These are phyloP conservation scores for Volucella zonaria DNA, from an alignment of 2,888 invertebrate genomes.

Conservation along the genomic window DNA sequence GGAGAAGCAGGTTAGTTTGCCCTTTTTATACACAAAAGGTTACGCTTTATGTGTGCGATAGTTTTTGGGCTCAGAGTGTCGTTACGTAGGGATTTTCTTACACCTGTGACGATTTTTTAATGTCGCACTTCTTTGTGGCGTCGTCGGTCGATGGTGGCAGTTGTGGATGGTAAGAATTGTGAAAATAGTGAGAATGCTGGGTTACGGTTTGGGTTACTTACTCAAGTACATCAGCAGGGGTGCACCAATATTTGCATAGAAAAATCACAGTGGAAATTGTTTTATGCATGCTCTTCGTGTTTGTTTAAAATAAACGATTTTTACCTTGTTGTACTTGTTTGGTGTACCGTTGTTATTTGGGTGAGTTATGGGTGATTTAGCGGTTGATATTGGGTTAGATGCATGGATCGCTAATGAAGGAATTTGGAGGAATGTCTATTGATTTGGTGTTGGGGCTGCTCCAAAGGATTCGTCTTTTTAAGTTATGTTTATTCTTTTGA, in stretches of 20 bases:
- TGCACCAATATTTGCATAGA: conserved; percentile 65
- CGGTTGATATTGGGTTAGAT: too few species aligned
- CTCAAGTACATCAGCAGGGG: conserved; percentile 12
- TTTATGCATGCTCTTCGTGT: conserved; percentile 35
- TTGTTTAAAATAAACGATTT: conserved; percentile 33
- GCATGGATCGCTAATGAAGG: too few species aligned
- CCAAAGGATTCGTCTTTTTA: too few species aligned
- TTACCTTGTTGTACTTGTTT: not conserved
- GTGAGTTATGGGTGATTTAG: too few species aligned
- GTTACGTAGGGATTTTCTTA: conserved; percentile 69
- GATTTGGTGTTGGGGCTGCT: too few species aligned
- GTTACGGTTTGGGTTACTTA: conserved; percentile 3
- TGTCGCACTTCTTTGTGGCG: conserved; percentile 42
- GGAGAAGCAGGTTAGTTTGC: not conserved
- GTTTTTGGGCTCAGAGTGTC: conserved; percentile 67
- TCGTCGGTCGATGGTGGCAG: conserved; percentile 10
- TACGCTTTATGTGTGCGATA: conserved; percentile 56
- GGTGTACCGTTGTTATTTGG: not conserved
- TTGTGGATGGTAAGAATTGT: not conserved
- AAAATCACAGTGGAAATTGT: conserved; percentile 64
- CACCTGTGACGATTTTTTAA: conserved; percentile 71
- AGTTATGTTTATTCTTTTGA: too few species aligned
- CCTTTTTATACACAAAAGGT: conserved; percentile 42
- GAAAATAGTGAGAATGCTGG: not conserved
- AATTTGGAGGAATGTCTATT: too few species aligned